phyloP scores from a whole-genome alignment of 1,140 invertebrate genomes.

The Melitaea cinxia region DNA sequence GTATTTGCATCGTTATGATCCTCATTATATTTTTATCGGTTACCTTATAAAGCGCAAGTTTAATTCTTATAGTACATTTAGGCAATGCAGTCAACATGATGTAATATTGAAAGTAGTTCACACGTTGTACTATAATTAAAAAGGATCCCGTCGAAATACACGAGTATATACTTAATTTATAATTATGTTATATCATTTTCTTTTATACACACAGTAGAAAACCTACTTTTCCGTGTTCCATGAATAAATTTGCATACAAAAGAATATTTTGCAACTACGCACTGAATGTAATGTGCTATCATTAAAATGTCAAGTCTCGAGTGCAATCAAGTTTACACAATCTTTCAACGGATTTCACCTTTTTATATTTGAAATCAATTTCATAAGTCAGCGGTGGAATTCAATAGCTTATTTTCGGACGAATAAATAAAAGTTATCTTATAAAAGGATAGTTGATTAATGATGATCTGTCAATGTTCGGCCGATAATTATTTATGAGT shows the following conservation, averaged over 20 bases:
- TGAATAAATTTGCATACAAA: constrained; percentile 5
- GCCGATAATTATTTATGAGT: constrained; percentile 44
- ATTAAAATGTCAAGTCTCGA: constrained; percentile 9
- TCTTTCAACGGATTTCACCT: constrained; percentile 9
- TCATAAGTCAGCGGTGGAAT: constrained; percentile 38
- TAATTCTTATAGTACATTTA: too few relatives aligned
- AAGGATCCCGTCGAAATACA: neutral
- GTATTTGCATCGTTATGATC: too few relatives aligned
- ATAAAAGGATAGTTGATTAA: constrained; percentile 47
- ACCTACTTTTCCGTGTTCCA: neutral
- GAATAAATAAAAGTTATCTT: constrained; percentile 50
- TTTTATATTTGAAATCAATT: constrained; percentile 29
- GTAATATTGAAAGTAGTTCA: too few relatives aligned
- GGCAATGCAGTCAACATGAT: too few relatives aligned
- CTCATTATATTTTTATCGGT: too few relatives aligned
- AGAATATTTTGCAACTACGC: constrained; percentile 5
- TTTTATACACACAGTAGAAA: neutral
- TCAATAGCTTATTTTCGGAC: constrained; percentile 45
- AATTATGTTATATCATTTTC: constrained; percentile 1
- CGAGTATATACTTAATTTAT: neutral
- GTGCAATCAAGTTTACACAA: constrained; percentile 9
- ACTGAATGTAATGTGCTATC: neutral
- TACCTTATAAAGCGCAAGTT: too few relatives aligned
- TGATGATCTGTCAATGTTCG: constrained; percentile 41
- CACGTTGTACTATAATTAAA: neutral